Evolutionary conservation across 2,888 invertebrate species (phyloP).

Genomic region (Synergus umbraculus): DNA sequence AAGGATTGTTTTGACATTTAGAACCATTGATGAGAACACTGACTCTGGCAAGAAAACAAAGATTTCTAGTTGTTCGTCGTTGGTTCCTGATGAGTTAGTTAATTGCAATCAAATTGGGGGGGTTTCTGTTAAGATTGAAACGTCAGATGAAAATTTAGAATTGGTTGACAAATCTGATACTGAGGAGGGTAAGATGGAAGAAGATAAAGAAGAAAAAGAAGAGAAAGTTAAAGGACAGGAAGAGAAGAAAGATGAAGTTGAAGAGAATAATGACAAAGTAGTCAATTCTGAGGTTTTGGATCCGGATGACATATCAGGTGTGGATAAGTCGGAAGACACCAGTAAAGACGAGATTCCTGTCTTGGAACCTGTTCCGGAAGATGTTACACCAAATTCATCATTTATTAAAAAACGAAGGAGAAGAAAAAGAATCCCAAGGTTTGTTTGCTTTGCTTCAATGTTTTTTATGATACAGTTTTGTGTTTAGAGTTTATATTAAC

Average conservation of each 20-base stretch:
- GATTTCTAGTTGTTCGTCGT: constrained; percentile 73
- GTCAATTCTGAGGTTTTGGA: constrained; percentile 45
- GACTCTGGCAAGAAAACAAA: constrained; percentile 75
- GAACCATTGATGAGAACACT: constrained; percentile 78
- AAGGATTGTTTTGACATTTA: constrained; percentile 82
- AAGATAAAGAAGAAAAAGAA: constrained; percentile 49
- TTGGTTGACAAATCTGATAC: constrained; percentile 79
- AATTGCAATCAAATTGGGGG: constrained; percentile 74
- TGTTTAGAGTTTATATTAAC: too few relatives aligned
- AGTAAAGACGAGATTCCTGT: constrained; percentile 48
- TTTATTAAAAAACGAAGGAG: constrained; percentile 67
- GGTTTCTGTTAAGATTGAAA: constrained; percentile 75
- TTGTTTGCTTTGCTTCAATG: constrained; percentile 39
- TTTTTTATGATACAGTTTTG: background rate
- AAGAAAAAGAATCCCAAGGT: constrained; percentile 69
- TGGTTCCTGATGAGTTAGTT: constrained; percentile 72
- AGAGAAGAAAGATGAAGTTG: constrained; percentile 42
- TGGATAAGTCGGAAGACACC: constrained; percentile 46
- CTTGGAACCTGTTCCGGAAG: background rate
- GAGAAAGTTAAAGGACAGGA: constrained; percentile 50
- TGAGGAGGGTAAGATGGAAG: constrained; percentile 73
- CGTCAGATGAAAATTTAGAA: constrained; percentile 70
- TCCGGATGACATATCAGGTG: constrained; percentile 41
- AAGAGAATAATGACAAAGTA: constrained; percentile 42
- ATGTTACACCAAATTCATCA: constrained; percentile 55